phyloP scores from a whole-genome alignment of 2,797 vertebrate species.

The Apodemus agrarius region DNA sequence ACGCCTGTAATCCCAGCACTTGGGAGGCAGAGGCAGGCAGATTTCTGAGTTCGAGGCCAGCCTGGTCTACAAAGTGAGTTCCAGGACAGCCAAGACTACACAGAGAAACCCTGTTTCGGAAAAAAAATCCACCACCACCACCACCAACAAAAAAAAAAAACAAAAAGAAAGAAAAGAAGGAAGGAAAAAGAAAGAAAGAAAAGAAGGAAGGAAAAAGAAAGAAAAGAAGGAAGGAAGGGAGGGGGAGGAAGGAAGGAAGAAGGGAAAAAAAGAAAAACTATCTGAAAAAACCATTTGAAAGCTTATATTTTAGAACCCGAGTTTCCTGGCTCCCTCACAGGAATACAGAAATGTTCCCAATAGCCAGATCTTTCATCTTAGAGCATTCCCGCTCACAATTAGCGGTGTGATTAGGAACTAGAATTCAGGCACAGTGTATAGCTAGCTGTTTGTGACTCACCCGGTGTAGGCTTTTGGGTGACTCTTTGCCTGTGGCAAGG shows the following conservation, averaged over 20 bases:
- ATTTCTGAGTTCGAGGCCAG: too few relatives aligned
- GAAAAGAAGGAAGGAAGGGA: too few relatives aligned
- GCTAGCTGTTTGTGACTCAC: constrained; percentile 75
- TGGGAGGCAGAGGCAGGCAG: too few relatives aligned
- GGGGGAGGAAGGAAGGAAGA: too few relatives aligned
- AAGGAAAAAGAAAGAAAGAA: background rate
- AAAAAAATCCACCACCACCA: too few relatives aligned
- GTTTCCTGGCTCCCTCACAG: constrained; percentile 27
- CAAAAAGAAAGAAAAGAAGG: background rate
- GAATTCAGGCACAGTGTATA: constrained; percentile 54
- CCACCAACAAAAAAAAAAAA: too few relatives aligned
- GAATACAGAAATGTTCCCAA: background rate
- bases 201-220: too few relatives aligned
- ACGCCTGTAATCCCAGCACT: too few relatives aligned
- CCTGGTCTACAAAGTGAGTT: too few relatives aligned
- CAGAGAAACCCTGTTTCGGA: too few relatives aligned
- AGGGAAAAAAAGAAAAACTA: too few relatives aligned
- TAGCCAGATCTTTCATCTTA: constrained; percentile 45
- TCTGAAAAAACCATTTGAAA: background rate
- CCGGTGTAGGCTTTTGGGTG: constrained; percentile 54
- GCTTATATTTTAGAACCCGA: background rate
- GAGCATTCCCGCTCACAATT: background rate
- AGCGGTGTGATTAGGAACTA: constrained; percentile 26
- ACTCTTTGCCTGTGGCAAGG: constrained; percentile 74
- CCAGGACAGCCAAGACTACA: too few relatives aligned